phyloP scores from a whole-genome alignment of 53 echinoderm and acorn worm genomes.

The Echinometra lucunter region DNA sequence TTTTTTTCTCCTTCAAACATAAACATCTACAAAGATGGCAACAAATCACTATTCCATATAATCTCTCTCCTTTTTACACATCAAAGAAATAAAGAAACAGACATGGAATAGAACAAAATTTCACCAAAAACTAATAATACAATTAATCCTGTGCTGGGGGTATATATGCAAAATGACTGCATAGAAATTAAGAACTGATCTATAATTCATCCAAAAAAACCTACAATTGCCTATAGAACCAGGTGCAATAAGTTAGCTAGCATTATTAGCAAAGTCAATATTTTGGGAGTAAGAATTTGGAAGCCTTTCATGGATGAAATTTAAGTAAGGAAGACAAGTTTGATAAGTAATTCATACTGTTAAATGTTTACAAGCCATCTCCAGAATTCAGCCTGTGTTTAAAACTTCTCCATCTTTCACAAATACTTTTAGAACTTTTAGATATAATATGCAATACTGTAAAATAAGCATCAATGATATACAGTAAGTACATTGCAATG shows the following conservation, averaged over 20 bases:
- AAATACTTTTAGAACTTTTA: not conserved
- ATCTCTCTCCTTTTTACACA: not conserved
- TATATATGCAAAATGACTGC: not conserved
- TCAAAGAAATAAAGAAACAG: not conserved
- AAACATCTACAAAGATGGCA: not conserved
- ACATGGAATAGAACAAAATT: not conserved
- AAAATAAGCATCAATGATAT: not conserved
- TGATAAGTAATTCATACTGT: not conserved
- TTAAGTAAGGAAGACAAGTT: not conserved
- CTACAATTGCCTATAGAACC: not conserved
- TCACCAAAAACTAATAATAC: not conserved
- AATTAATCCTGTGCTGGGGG: not conserved
- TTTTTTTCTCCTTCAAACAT: not conserved
- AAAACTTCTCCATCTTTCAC: not conserved
- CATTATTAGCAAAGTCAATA: not conserved
- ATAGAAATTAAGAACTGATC: not conserved
- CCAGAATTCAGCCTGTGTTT: not conserved
- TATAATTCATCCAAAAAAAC: not conserved
- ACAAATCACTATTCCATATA: not conserved
- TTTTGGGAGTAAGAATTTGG: not conserved
- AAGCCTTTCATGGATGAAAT: not conserved
- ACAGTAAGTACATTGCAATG: not conserved
- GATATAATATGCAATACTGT: not conserved
- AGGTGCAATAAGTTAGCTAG: not conserved
- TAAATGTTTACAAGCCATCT: not conserved